Percentiles rank a stretch among this genome's conserved stretches.
phyloP scores from a whole-genome alignment of 2,113 vertebrate species.

The Tychaedon coryphoeus region DNA sequence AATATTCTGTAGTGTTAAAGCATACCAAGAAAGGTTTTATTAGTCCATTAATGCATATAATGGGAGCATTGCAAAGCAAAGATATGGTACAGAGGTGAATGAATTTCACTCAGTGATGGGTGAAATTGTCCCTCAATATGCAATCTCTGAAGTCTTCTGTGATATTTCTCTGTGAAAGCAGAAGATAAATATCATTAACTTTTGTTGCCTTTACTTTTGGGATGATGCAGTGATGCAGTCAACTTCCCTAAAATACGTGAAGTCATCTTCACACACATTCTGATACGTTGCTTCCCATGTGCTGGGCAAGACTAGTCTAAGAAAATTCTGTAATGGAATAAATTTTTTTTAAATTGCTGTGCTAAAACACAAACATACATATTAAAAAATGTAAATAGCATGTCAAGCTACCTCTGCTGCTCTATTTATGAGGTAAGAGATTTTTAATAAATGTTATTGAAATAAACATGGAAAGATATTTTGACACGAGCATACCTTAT shows the following conservation, averaged over 20 bases:
- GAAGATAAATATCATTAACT: background rate
- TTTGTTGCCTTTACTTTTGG: background rate
- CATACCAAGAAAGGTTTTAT: background rate
- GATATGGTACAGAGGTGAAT: background rate
- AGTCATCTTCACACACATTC: background rate
- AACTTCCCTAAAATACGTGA: background rate
- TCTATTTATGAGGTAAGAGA: background rate
- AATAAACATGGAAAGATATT: background rate
- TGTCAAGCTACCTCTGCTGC: background rate
- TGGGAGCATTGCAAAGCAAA: background rate
- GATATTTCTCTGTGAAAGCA: background rate
- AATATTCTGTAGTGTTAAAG: background rate
- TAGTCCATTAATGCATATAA: background rate
- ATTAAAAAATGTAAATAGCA: background rate
- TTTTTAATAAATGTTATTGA: background rate
- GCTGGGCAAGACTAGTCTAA: background rate
- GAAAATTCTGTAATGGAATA: background rate
- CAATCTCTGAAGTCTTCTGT: background rate
- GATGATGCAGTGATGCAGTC: background rate
- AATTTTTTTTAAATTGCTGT: background rate
- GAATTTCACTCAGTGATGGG: constrained; percentile 4
- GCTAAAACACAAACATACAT: background rate
- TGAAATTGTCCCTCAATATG: background rate
- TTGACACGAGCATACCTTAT: background rate
- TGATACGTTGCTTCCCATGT: background rate